These are phyloP conservation scores for Philantomba maxwellii DNA, from an alignment of 2,113 vertebrate genomes.

Conservation along the genomic window DNA sequence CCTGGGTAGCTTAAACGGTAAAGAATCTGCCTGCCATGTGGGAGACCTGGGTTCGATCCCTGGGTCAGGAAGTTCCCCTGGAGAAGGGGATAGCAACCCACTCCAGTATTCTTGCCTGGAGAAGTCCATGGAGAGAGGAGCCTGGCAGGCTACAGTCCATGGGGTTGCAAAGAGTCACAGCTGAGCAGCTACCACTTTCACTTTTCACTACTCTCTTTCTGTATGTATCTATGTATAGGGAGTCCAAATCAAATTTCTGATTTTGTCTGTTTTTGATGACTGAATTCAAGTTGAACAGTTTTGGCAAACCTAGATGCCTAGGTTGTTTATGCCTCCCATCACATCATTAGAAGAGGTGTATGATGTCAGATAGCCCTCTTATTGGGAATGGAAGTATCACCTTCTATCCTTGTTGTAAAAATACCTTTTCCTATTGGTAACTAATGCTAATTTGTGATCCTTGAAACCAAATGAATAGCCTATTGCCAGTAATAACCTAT, in stretches of 20 bases:
- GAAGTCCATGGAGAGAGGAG: not conserved
- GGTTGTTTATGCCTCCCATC: not conserved
- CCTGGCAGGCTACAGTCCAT: not conserved
- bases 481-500: not conserved
- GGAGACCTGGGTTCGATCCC: not conserved
- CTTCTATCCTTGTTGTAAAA: not conserved
- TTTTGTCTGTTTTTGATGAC: not conserved
- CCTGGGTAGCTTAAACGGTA: fast-evolving
- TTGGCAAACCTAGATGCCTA: not conserved
- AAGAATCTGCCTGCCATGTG: not conserved
- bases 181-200: not conserved
- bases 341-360: not conserved
- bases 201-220: not conserved
- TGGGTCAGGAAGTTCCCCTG: not conserved
- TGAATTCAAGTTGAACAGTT: not conserved
- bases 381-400: not conserved
- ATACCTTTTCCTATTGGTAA: not conserved
- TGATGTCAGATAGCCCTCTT: not conserved
- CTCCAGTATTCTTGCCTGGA: not conserved
- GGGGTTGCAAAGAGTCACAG: not conserved
- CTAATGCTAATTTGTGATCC: not conserved
- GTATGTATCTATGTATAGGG: fast-evolving
- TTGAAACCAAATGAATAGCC: not conserved
- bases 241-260: not conserved
- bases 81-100: not conserved